phyloP scores from a whole-genome alignment of 1,140 invertebrate species.

The Whitmania pigra region DNA sequence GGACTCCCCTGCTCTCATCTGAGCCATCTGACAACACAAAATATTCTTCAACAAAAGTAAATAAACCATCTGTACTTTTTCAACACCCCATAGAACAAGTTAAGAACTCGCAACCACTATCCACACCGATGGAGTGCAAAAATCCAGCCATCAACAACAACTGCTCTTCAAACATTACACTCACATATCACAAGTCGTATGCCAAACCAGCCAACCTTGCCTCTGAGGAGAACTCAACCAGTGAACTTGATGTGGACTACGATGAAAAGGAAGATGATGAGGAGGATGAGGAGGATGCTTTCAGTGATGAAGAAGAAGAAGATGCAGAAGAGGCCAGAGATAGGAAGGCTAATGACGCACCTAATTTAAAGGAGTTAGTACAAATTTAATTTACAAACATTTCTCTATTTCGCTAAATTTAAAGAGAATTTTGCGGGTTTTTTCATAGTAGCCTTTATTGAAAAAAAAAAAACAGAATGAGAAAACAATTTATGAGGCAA shows the following conservation, averaged over 20 bases:
- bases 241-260: slow-evolving; percentile 9
- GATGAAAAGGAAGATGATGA: background rate
- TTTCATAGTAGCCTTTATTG: too few relatives aligned
- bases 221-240: slow-evolving; percentile 7
- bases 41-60: background rate
- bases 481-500: too few relatives aligned
- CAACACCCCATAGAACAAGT: background rate
- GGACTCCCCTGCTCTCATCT: slow-evolving; percentile 4
- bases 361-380: background rate
- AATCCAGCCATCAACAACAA: background rate
- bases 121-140: background rate
- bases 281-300: slow-evolving; percentile 1
- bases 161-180: background rate
- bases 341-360: background rate
- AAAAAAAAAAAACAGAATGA: too few relatives aligned
- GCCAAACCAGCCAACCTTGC: slow-evolving; percentile 8
- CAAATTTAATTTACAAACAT: too few relatives aligned
- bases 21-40: background rate
- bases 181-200: background rate
- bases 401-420: background rate
- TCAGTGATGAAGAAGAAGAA: background rate
- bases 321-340: background rate
- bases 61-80: background rate
- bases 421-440: too few relatives aligned
- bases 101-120: too few relatives aligned